Evolutionary conservation across 1,140 invertebrate species (phyloP), one percentile per base, ranked within the genome.

Genomic region (Pinna nobilis): DNA sequence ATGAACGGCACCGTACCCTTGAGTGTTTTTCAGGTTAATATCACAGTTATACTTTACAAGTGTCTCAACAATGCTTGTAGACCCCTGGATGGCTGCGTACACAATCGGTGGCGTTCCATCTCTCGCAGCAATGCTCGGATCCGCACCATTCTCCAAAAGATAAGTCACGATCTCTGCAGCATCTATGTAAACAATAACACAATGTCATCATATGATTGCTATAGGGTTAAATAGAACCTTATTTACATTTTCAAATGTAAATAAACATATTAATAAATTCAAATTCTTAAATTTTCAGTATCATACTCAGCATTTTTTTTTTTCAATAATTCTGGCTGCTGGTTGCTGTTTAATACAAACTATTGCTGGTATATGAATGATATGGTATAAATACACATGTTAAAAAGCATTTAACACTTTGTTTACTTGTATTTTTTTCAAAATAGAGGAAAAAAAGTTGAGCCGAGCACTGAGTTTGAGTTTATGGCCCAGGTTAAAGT

Each of bases 1-100:
- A 61, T 85, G 82, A 1, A 86, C n/a, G 3, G 82, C 78, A 11
- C 67, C 74, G 60, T 84, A 85, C 3, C 74, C 79, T 47, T 76
- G 66, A 7, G 39, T 35, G 61, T 81, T 82, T 9, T 23, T 50
- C 11, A 25, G 13, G n/a, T 78, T 70, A 0, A 84, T 69, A 28
- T 79, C 69, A 18, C 79, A 80, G 11, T 73, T 67, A 57, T 77
- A 33, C 25, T 78, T 72, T 11, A 84, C 55, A 3, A 86, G 61
- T 15, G 80, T 50, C n/a, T 76, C 18, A 0, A 82, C 49, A 9
- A 80, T 66, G 20, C 77, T 61, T 11, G 59, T 33, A 2, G 55
- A 33, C 4, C 73, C 72, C 47, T 76, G 73, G 65, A 81, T 82
- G 28, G 77, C 66, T 15, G 83, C 79, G 23, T 79, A 64, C n/a